Conservation (phyloP, 2,888 invertebrate species). For the Plebejus anna region DNA sequence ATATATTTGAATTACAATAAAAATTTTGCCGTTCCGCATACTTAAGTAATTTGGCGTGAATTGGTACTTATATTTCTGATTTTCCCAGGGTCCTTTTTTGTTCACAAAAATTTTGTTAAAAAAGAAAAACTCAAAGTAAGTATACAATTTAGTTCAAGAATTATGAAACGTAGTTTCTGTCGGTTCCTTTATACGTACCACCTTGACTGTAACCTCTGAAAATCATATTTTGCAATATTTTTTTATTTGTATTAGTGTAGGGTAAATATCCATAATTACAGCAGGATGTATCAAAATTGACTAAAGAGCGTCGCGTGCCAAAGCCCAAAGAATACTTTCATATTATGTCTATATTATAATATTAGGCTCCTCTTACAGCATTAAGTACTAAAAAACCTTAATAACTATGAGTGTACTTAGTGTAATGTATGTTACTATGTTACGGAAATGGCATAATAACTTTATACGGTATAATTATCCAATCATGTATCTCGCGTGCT, state of each 20-base stretch:
- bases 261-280: too few relatives aligned
- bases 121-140: neutral
- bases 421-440: neutral
- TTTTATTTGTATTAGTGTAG: neutral
- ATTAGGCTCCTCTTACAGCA: too few relatives aligned
- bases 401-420: constrained; percentile 2
- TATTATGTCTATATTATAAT: too few relatives aligned
- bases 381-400: neutral
- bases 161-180: neutral
- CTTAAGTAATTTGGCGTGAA: neutral
- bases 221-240: neutral
- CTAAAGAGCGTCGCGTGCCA: too few relatives aligned
- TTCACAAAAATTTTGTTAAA: neutral
- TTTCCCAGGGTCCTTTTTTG: neutral
- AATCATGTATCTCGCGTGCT: constrained; percentile 38
- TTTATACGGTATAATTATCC: constrained; percentile 30
- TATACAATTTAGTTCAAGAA: neutral
- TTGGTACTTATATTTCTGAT: neutral
- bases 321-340: too few relatives aligned
- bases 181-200: neutral
- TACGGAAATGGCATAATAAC: constrained; percentile 30
- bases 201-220: neutral
- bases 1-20: too few relatives aligned
- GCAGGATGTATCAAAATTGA: too few relatives aligned
- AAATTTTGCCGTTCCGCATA: neutral